phyloP scores from a whole-genome alignment of 1,140 invertebrate genomes.

The Pteromalus puparum region DNA sequence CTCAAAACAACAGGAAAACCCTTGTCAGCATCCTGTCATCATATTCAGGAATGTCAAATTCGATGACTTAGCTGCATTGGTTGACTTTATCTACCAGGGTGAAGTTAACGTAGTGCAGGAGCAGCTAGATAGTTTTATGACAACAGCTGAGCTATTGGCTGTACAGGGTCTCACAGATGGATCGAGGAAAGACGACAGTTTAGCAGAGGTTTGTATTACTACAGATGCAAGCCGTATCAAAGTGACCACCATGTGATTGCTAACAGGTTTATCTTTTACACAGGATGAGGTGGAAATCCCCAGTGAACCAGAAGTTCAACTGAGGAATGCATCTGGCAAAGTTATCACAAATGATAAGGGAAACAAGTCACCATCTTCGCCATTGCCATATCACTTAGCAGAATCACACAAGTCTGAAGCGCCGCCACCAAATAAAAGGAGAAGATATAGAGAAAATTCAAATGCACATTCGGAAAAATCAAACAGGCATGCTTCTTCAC shows the following conservation, averaged over 20 bases:
- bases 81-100: conserved; percentile 89
- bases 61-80: conserved; percentile 86
- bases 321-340: conserved; percentile 70
- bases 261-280: conserved; percentile 15
- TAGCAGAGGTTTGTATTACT: conserved; percentile 65
- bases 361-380: conserved; percentile 70
- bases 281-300: conserved; percentile 73
- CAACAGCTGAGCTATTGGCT: conserved; percentile 80
- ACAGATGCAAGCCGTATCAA: neutral
- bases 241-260: neutral
- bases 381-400: conserved; percentile 65
- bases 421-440: conserved; percentile 70
- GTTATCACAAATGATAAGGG: conserved; percentile 68
- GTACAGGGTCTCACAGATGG: conserved; percentile 80
- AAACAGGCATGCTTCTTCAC: conserved; percentile 56
- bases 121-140: conserved; percentile 79
- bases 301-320: conserved; percentile 73
- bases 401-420: conserved; percentile 66
- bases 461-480: conserved; percentile 66
- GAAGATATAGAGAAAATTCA: conserved; percentile 71
- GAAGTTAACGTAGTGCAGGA: conserved; percentile 83
- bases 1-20: conserved; percentile 79
- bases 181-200: conserved; percentile 72
- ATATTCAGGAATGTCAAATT: conserved; percentile 90
- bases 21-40: conserved; percentile 90